Percentiles rank a stretch among this genome's conserved stretches.
phyloP scores from a whole-genome alignment of 2,888 invertebrate genomes.

The Scrobipalpa costella region DNA sequence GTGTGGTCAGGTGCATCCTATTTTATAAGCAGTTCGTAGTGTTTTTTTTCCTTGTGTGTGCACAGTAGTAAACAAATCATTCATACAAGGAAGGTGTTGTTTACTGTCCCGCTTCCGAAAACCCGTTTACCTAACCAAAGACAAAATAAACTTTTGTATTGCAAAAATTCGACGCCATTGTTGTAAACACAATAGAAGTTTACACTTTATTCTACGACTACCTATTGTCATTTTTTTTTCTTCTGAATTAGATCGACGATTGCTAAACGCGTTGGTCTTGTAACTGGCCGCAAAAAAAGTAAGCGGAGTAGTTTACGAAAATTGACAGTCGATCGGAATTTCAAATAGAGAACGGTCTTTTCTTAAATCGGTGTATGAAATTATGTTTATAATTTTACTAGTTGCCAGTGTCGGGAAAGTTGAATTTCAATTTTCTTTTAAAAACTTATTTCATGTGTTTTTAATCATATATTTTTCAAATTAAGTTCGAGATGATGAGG shows the following conservation, averaged over 20 bases:
- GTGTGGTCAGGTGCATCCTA: no score
- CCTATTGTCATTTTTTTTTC: slow-evolving; percentile 30
- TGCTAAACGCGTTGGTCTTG: slow-evolving; percentile 6
- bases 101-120: slow-evolving; percentile 12
- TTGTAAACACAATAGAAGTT: slow-evolving; percentile 24
- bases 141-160: slow-evolving; percentile 18
- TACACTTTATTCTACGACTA: slow-evolving; percentile 16
- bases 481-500: slow-evolving; percentile 50
- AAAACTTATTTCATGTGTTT: not conserved
- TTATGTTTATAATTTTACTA: not conserved
- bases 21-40: not conserved
- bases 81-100: slow-evolving; percentile 14
- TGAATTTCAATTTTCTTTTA: not conserved
- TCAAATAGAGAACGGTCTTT: slow-evolving; percentile 15
- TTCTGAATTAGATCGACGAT: slow-evolving; percentile 32
- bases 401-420: not conserved
- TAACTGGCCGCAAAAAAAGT: slow-evolving; percentile 24
- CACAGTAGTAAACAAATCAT: slow-evolving; percentile 17
- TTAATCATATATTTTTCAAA: not conserved
- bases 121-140: not conserved
- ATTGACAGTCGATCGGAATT: slow-evolving; percentile 19
- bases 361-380: not conserved
- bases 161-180: slow-evolving; percentile 26
- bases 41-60: not conserved
- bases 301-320: slow-evolving; percentile 19